A percentile compares a stretch with the other conserved stretches of the same genome.
phyloP scores from a whole-genome alignment of 2,113 vertebrate species.

The Micronycteris hirsuta region DNA sequence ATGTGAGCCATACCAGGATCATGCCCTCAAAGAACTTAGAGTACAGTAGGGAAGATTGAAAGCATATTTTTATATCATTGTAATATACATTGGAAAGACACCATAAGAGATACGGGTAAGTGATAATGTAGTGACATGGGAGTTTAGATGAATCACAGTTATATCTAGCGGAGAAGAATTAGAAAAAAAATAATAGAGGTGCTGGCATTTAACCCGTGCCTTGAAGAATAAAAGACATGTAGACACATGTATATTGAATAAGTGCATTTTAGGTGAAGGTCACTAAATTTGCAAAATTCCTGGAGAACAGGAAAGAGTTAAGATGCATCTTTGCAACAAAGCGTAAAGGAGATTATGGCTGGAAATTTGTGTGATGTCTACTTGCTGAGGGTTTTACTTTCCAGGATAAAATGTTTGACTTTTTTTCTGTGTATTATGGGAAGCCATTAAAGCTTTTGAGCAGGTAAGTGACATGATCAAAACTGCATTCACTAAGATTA shows the following conservation, averaged over 20 bases:
- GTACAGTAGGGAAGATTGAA: not conserved
- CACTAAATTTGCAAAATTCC: not conserved
- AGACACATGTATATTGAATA: not conserved
- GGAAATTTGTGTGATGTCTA: not conserved
- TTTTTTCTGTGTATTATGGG: not conserved
- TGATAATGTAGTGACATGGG: not conserved
- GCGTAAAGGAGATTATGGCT: not conserved
- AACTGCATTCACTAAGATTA: not conserved
- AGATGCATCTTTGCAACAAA: not conserved
- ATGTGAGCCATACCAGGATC: not conserved
- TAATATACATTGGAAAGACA: not conserved
- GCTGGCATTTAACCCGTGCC: not conserved
- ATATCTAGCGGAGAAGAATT: not conserved
- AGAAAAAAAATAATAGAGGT: not conserved
- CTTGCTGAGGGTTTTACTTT: not conserved
- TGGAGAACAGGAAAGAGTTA: not conserved
- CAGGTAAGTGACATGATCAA: not conserved
- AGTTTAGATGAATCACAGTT: constrained; percentile 4
- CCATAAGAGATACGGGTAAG: not conserved
- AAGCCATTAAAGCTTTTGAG: not conserved
- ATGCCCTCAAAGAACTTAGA: not conserved
- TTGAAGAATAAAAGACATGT: not conserved
- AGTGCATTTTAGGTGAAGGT: not conserved
- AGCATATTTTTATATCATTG: not conserved
- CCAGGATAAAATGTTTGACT: not conserved